Evolutionary conservation across 1,140 invertebrate species (phyloP).

Genomic region (Scaptomyza montana): DNA sequence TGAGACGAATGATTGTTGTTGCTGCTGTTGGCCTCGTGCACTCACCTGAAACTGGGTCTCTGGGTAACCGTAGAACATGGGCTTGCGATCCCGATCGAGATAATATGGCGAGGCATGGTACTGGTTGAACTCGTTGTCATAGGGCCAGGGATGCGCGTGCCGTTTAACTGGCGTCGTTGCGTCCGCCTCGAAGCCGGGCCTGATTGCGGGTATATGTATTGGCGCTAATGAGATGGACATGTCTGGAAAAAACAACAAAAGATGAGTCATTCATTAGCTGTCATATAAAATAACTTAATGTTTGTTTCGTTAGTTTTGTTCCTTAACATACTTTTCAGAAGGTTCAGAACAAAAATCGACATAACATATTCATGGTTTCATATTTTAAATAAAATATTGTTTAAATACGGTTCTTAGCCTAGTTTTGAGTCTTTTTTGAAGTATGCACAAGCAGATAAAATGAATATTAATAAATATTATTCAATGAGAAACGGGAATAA

Average conservation of each 20-base stretch:
- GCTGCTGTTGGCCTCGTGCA: conserved; percentile 23
- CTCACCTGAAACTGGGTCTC: conserved; percentile 83
- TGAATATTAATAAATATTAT: no score
- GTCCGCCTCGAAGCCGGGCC: conserved; percentile 81
- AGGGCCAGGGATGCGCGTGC: conserved; percentile 82
- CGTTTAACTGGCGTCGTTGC: conserved; percentile 78
- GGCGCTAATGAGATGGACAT: conserved; percentile 83
- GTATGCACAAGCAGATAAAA: no score
- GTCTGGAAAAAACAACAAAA: conserved; percentile 49
- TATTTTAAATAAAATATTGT: no score
- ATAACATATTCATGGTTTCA: no score
- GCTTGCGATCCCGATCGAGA: conserved; percentile 82
- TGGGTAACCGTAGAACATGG: conserved; percentile 81
- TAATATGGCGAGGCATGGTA: conserved; percentile 78
- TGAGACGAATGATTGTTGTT: not conserved
- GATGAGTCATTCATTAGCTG: not conserved
- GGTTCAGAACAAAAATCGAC: no score
- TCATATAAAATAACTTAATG: not conserved
- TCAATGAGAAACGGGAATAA: no score
- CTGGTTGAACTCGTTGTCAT: conserved; percentile 80
- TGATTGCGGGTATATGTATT: conserved; percentile 83
- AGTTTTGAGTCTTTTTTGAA: no score
- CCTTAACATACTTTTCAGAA: not conserved
- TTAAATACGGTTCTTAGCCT: no score
- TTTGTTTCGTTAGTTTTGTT: not conserved